These are phyloP conservation scores for Rousettus madagascariensis DNA, from an alignment of 2,797 vertebrate species.

Conservation along the genomic window DNA sequence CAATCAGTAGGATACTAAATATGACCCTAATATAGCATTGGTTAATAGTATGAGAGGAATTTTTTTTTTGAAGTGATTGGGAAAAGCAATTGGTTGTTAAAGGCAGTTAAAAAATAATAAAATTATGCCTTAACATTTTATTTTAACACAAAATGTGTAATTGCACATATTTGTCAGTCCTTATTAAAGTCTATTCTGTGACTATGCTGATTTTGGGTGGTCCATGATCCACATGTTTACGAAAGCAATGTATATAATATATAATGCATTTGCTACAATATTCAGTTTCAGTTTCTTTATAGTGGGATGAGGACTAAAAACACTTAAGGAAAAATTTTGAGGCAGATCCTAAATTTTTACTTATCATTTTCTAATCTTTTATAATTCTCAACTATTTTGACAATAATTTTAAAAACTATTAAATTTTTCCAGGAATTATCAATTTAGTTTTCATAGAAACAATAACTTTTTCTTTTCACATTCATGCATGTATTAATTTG, in stretches of 20 bases:
- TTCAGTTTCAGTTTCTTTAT: neutral
- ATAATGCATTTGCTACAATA: neutral
- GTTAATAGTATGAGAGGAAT: neutral
- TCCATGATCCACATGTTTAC: neutral
- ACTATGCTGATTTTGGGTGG: neutral
- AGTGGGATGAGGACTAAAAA: neutral
- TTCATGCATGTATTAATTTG: neutral
- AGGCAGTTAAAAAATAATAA: neutral
- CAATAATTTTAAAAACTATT: neutral
- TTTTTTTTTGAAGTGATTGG: neutral
- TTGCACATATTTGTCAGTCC: neutral
- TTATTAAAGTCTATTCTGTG: neutral
- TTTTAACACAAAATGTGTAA: neutral
- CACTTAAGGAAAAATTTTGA: neutral
- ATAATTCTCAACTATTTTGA: neutral
- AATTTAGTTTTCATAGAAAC: neutral
- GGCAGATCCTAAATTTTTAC: neutral
- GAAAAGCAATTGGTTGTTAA: neutral
- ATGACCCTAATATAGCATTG: neutral
- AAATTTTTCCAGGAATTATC: neutral
- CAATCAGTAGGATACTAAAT: neutral
- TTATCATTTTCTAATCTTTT: neutral
- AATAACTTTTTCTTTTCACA: neutral
- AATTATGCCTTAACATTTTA: neutral
- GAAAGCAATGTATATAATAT: neutral